Evolutionary conservation across 2,797 vertebrate genomes (phyloP), one percentile per base, ranked within the genome.

Genomic region (Sebastes elongatus): DNA sequence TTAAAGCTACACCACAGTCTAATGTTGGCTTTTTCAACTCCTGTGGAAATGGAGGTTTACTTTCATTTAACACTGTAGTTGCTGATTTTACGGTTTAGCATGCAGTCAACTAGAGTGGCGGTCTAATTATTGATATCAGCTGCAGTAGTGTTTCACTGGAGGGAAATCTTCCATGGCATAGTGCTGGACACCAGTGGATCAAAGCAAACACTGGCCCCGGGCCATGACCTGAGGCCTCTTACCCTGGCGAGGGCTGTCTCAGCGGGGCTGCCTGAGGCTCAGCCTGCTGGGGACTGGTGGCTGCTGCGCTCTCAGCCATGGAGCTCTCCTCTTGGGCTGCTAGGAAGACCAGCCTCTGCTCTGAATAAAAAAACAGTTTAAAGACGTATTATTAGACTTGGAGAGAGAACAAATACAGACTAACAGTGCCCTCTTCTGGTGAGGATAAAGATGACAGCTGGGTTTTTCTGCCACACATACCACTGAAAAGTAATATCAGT

Each of bases 301-400:
- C 80, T 22, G 85, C 87, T 35, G 93, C 86, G 0, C 93, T 96
- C 91, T 97, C 95, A 69, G 96, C 95, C 73, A 95, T 94, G 80
- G 96, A 95, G 89, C 94, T 97, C 88, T 96, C 97, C 82, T 99
- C 98, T 84, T 95, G 95, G 90, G 96, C 96, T 85, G 97, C 95
- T 82, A 98, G 96, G 91, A 97, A 97, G 4, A 97, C 97, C 92
- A 98, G 96, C 94, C 97, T 95, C 91, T 99, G 98, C 93, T 97
- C 98, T 99, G 92, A 62, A 82, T 78, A 25, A 28, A 73, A 55
- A 71, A 13, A 66, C 23, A 82, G 73, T 80, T 13, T 11, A 70
- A 74, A 71, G 38, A 72, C 3, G 0, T 2, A 62, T 27, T 10
- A 61, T 78, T 78, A 77, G n/a, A 84, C 30, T 30, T n/a, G 20